A percentile compares a stretch with the other conserved stretches of the same genome.
These are phyloP conservation scores for Anableps anableps DNA, from an alignment of 2,797 vertebrate genomes.

Conservation along the genomic window DNA sequence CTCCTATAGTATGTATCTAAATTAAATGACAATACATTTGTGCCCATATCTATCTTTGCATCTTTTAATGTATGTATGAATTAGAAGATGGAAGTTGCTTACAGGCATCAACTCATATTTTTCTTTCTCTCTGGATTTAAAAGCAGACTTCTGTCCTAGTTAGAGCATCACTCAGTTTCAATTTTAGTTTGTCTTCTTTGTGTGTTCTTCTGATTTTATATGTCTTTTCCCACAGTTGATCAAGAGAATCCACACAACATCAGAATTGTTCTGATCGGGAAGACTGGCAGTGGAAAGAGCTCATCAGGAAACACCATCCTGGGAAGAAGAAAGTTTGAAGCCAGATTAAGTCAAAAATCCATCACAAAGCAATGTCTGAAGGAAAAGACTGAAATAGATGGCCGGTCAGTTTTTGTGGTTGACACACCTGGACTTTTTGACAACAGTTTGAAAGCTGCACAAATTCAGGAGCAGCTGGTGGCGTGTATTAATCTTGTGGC, in stretches of 20 bases:
- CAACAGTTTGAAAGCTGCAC: conserved; percentile 8
- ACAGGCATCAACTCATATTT: too few relatives aligned
- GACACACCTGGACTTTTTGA: conserved; percentile 61
- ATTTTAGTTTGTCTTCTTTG: not conserved
- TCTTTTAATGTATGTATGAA: too few relatives aligned
- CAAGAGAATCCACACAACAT: not conserved
- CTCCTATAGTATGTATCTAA: too few relatives aligned
- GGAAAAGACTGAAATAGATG: conserved; percentile 7
- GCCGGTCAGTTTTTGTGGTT: conserved; percentile 11
- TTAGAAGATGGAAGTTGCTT: too few relatives aligned
- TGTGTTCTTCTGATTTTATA: not conserved
- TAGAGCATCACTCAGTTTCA: not conserved
- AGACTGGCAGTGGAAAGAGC: conserved; percentile 60
- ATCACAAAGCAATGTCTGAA: conserved; percentile 45
- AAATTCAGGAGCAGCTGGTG: conserved; percentile 35
- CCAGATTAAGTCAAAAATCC: not conserved
- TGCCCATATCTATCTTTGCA: too few relatives aligned
- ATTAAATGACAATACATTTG: too few relatives aligned
- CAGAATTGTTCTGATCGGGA: conserved; percentile 56
- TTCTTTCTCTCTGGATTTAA: not conserved
- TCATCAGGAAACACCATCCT: conserved; percentile 57
- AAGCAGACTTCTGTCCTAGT: not conserved
- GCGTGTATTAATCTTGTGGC: conserved; percentile 49
- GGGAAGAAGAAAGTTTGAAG: fast-evolving
- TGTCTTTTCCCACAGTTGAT: not conserved